Percentiles rank a stretch among this genome's conserved stretches.
These are phyloP conservation scores for Hecatera dysodea DNA, from an alignment of 2,888 invertebrate species.

Conservation along the genomic window DNA sequence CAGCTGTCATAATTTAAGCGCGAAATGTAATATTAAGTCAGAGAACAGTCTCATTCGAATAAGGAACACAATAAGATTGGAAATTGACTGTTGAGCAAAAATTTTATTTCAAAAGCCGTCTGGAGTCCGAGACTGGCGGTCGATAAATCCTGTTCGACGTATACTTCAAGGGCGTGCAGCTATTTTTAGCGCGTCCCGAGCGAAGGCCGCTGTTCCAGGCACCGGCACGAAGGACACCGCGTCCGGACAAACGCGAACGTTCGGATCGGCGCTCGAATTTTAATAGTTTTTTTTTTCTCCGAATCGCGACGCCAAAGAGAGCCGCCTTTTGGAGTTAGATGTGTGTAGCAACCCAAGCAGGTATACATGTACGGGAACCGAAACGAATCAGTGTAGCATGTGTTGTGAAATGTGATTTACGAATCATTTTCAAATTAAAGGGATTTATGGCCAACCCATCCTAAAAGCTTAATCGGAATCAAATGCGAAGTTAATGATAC, in stretches of 20 bases:
- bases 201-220: constrained; percentile 81
- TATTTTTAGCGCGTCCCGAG: constrained; percentile 85
- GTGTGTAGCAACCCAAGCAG: constrained; percentile 60
- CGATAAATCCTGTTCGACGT: constrained; percentile 88
- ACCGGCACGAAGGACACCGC: constrained; percentile 66
- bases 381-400: constrained; percentile 57
- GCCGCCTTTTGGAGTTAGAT: constrained; percentile 71
- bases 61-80: constrained; percentile 57
- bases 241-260: constrained; percentile 71
- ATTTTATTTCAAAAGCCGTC: constrained; percentile 61
- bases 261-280: constrained; percentile 72
- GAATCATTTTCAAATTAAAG: constrained; percentile 64
- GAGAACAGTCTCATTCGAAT: constrained; percentile 49
- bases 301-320: constrained; percentile 74
- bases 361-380: constrained; percentile 52
- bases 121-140: constrained; percentile 68
- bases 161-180: constrained; percentile 84
- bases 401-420: constrained; percentile 63
- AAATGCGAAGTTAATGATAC: constrained; percentile 67
- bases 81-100: constrained; percentile 62
- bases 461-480: constrained; percentile 64
- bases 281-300: constrained; percentile 80
- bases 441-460: constrained; percentile 52
- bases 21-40: constrained; percentile 50
- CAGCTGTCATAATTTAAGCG: constrained; percentile 51